A percentile compares a stretch with the other conserved stretches of the same genome.
Conservation (phyloP, 2,888 invertebrate genomes). For the Argyra leucocephala region DNA sequence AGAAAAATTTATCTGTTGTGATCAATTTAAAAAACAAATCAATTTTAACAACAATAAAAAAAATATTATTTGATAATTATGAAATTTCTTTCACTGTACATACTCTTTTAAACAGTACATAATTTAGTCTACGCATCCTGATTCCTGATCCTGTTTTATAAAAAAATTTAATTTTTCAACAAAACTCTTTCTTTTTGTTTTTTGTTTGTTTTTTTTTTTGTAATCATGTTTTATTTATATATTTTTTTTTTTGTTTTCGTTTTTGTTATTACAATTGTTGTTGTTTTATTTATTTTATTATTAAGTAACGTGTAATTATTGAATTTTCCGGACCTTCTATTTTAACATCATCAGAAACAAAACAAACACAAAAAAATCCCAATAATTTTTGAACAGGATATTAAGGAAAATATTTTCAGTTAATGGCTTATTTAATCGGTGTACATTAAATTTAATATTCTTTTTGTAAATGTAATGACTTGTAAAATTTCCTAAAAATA, state of each 20-base stretch:
- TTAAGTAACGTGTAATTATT: not conserved
- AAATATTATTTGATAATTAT: too few species aligned
- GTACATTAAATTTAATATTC: slow-evolving; percentile 2
- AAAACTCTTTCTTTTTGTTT: too few species aligned
- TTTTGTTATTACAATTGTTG: too few species aligned
- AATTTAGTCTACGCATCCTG: not conserved
- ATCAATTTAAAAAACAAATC: too few species aligned
- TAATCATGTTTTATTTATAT: too few species aligned
- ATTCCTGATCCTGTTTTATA: not conserved
- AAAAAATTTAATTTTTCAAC: not conserved
- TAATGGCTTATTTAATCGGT: slow-evolving; percentile 6
- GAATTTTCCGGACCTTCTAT: not conserved
- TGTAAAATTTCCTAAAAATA: not conserved
- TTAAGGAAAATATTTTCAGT: not conserved
- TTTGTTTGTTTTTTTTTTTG: too few species aligned
- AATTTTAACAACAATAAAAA: too few species aligned
- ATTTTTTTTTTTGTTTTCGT: too few species aligned
- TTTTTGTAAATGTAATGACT: slow-evolving; percentile 3
- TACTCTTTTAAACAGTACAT: too few species aligned
- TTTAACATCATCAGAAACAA: not conserved
- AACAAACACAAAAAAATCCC: not conserved
- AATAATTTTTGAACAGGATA: not conserved
- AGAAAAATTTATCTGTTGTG: too few species aligned
- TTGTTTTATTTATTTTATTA: not conserved
- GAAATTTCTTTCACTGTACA: too few species aligned